Conservation (phyloP, 1,140 invertebrate genomes). For the Trypoxylus dichotomus region DNA sequence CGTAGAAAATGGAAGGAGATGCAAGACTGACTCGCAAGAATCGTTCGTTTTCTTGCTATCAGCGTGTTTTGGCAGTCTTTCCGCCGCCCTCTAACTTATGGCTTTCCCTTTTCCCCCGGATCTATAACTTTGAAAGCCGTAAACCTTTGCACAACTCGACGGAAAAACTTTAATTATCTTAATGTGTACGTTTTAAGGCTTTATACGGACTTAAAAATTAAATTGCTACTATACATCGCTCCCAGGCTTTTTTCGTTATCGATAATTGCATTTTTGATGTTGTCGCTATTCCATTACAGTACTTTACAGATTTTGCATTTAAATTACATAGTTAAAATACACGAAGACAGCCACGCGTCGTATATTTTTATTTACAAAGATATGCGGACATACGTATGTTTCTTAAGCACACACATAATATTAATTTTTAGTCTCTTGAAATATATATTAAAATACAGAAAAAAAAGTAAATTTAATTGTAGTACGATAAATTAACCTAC, state of each 20-base stretch:
- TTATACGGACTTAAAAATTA: slow-evolving; percentile 23
- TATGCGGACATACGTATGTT: too few relatives aligned
- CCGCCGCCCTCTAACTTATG: slow-evolving; percentile 34
- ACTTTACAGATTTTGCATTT: too few relatives aligned
- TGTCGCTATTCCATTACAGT: neutral
- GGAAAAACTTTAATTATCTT: slow-evolving; percentile 36
- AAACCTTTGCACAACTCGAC: slow-evolving; percentile 33
- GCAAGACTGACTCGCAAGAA: slow-evolving; percentile 19
- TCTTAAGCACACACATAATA: too few relatives aligned
- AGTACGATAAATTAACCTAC: too few relatives aligned
- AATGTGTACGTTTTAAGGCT: slow-evolving; percentile 28
- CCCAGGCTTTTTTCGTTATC: neutral
- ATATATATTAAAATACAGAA: too few relatives aligned
- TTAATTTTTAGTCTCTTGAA: too few relatives aligned
- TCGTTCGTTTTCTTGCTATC: slow-evolving; percentile 30
- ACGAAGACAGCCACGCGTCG: too few relatives aligned
- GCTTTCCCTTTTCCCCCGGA: slow-evolving; percentile 34
- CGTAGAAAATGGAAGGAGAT: slow-evolving; percentile 16
- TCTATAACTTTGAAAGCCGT: slow-evolving; percentile 34
- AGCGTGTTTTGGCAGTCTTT: slow-evolving; percentile 31
- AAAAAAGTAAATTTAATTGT: too few relatives aligned
- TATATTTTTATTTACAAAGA: too few relatives aligned
- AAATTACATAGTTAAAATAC: too few relatives aligned
- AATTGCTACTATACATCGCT: neutral
- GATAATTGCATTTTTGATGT: slow-evolving; percentile 20